phyloP scores from a whole-genome alignment of 2,797 vertebrate genomes.

The Myripristis murdjan region DNA sequence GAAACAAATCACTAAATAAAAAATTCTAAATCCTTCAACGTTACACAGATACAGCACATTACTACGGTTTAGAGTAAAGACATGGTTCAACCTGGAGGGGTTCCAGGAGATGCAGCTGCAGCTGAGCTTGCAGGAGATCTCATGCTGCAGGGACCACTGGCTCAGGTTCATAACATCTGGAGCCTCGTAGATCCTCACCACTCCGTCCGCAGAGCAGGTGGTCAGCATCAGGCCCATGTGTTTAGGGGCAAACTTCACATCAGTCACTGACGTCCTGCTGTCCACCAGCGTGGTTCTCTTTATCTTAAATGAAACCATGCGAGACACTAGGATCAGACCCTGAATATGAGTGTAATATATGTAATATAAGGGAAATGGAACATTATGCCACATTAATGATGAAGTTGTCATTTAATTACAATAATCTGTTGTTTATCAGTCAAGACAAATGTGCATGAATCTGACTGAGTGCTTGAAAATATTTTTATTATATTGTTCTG shows the following conservation, averaged over 20 bases:
- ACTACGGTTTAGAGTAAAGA: not conserved
- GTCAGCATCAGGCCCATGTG: slow-evolving; percentile 99
- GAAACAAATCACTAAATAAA: not conserved
- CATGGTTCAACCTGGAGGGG: slow-evolving; percentile 91
- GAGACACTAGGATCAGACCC: slow-evolving; percentile 8
- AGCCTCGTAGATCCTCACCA: slow-evolving; percentile 97
- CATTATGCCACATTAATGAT: not conserved
- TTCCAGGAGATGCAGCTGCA: slow-evolving; percentile 99
- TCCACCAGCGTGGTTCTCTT: slow-evolving; percentile 98
- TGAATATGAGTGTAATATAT: not conserved
- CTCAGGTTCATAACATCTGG: slow-evolving; percentile 99
- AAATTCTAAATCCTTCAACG: not conserved
- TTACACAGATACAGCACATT: not conserved
- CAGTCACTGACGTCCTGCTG: slow-evolving; percentile 97
- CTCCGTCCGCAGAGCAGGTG: slow-evolving; percentile 96
- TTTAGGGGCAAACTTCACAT: slow-evolving; percentile 98
- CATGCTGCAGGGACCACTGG: slow-evolving; percentile 98
- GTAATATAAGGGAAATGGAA: not conserved
- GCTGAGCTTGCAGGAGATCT: slow-evolving; percentile 98
- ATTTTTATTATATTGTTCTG: too few relatives aligned
- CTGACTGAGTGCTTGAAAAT: too few relatives aligned
- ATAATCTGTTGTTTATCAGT: too few relatives aligned
- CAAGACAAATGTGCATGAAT: too few relatives aligned
- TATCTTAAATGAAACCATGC: slow-evolving; percentile 82
- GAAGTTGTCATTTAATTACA: too few relatives aligned